A percentile compares a stretch with the other conserved stretches of the same genome.
phyloP scores from a whole-genome alignment of 2,888 invertebrate genomes.

The Endomychus coccineus region DNA sequence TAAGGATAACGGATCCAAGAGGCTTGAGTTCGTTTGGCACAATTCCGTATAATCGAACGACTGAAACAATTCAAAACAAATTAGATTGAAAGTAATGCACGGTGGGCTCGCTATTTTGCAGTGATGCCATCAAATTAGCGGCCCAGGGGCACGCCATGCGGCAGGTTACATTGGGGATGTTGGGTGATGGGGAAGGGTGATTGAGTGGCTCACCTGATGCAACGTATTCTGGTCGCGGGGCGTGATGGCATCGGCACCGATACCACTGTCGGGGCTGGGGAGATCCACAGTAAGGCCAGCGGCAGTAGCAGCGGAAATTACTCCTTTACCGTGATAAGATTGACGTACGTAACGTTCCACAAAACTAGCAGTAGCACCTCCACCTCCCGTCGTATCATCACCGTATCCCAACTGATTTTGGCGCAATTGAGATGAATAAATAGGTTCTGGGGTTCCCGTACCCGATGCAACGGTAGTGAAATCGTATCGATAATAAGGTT shows the following conservation, averaged over 20 bases:
- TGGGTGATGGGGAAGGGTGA: constrained; percentile 11
- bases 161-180: too few relatives aligned
- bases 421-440: constrained; percentile 39
- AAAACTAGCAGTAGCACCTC: constrained; percentile 56
- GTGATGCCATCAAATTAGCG: constrained; percentile 27
- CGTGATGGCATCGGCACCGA: constrained; percentile 89
- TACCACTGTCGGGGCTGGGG: constrained; percentile 92
- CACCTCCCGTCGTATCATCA: constrained; percentile 46
- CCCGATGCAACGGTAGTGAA: constrained; percentile 56
- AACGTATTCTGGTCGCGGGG: constrained; percentile 83
- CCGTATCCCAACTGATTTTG: constrained; percentile 52
- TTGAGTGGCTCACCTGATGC: constrained; percentile 66
- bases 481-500: constrained; percentile 51
- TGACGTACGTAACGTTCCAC: constrained; percentile 63
- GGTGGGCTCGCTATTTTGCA: constrained; percentile 21
- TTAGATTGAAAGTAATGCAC: too few relatives aligned
- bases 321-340: constrained; percentile 62
- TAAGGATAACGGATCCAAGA: constrained; percentile 40
- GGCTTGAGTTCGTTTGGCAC: constrained; percentile 53
- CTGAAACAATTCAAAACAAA: constrained; percentile 46
- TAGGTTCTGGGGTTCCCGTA: constrained; percentile 51
- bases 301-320: constrained; percentile 65
- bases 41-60: constrained; percentile 91
- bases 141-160: too few relatives aligned
- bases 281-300: constrained; percentile 86